A percentile compares a stretch with the other conserved stretches of the same genome.
phyloP scores from a whole-genome alignment of 2,888 invertebrate species.

The Stenodema calcarata region DNA sequence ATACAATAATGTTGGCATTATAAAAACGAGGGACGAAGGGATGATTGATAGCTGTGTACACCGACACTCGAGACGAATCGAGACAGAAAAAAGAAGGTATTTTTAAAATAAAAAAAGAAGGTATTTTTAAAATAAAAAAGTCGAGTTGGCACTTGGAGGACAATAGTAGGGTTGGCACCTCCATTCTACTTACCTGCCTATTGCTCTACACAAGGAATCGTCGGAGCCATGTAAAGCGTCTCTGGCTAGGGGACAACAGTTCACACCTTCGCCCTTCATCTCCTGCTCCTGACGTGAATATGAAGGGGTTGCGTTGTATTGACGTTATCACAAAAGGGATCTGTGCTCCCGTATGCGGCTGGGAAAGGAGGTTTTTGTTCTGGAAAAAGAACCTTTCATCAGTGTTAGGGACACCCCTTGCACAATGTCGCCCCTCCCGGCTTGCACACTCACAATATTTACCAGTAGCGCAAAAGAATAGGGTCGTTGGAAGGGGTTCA shows the following conservation, averaged over 20 bases:
- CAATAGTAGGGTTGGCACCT: background rate
- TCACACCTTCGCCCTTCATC: slow-evolving; percentile 23
- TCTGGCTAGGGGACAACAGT: background rate
- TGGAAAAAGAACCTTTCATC: slow-evolving; percentile 33
- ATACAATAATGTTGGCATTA: background rate
- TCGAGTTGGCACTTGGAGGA: slow-evolving; percentile 16
- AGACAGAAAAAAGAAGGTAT: background rate
- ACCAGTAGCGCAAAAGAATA: background rate
- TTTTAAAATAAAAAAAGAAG: background rate
- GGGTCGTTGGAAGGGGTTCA: background rate
- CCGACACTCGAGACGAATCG: background rate
- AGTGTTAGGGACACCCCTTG: background rate
- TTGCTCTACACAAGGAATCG: background rate
- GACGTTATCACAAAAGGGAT: slow-evolving; percentile 45
- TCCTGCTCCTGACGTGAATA: slow-evolving; percentile 18
- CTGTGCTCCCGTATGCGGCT: slow-evolving; percentile 31
- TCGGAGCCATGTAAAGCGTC: background rate
- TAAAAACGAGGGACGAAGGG: background rate
- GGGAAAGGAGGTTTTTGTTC: slow-evolving; percentile 29
- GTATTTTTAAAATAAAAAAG: background rate
- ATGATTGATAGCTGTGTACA: slow-evolving; percentile 4
- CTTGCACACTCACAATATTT: slow-evolving; percentile 28
- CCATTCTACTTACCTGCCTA: background rate
- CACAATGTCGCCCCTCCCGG: slow-evolving; percentile 20
- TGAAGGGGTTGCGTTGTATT: slow-evolving; percentile 36